Percentiles rank a stretch among this genome's conserved stretches.
Evolutionary conservation across 2,113 vertebrate species (phyloP).

Genomic region (Thamnophis sirtalis): DNA sequence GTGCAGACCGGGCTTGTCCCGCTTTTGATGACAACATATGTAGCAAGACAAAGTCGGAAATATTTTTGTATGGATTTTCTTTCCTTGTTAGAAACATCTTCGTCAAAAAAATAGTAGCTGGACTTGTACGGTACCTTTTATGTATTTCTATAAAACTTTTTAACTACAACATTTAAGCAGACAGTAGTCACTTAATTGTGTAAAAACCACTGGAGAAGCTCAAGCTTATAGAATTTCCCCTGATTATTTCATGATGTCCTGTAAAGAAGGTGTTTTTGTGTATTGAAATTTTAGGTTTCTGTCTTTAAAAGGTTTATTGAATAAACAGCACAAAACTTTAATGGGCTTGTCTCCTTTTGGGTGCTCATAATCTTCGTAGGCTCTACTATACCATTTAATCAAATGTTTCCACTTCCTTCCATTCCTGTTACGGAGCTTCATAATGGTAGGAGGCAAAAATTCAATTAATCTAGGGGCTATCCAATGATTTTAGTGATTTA

Average conservation of each 20-base stretch:
- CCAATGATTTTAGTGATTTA: background rate
- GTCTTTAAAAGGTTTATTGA: background rate
- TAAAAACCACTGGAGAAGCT: background rate
- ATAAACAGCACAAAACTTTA: constrained; percentile 14
- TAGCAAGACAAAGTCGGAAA: background rate
- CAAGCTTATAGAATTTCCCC: background rate
- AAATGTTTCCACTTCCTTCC: background rate
- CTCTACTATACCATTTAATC: background rate
- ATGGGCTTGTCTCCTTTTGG: background rate
- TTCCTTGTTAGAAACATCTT: background rate
- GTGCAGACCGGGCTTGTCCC: background rate
- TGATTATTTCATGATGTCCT: background rate
- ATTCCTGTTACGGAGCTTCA: background rate
- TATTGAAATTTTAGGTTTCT: background rate
- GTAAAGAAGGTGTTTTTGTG: background rate
- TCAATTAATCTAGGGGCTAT: background rate
- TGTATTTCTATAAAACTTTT: constrained; percentile 40
- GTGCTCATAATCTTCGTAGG: background rate
- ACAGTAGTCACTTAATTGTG: background rate
- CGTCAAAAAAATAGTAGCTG: background rate
- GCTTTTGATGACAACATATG: background rate
- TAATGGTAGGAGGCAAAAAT: background rate
- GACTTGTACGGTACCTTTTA: constrained; percentile 10
- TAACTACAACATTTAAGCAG: constrained; percentile 11
- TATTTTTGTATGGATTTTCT: background rate